These are phyloP conservation scores for Tanytarsus gracilentus DNA, from an alignment of 2,888 invertebrate species.

Conservation along the genomic window DNA sequence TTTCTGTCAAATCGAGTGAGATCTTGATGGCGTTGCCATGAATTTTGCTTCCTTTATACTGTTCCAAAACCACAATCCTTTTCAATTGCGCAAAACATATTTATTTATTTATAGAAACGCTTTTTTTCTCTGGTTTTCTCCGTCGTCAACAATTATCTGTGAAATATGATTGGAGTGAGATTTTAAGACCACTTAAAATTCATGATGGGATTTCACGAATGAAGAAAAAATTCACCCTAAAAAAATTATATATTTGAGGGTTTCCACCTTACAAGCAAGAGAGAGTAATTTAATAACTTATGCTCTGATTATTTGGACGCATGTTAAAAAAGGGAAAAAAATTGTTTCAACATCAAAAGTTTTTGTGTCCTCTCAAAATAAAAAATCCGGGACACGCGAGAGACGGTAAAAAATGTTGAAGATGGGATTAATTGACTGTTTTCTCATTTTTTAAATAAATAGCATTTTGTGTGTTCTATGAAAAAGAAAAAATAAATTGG, in stretches of 20 bases:
- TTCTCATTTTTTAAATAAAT: constrained; percentile 10
- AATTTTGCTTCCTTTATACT: no score
- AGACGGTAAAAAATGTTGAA: constrained; percentile 1
- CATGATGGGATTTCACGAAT: constrained; percentile 27
- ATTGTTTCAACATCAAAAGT: constrained; percentile 22
- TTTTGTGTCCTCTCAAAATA: constrained; percentile 1
- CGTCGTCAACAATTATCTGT: no score
- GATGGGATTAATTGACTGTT: constrained; percentile 25
- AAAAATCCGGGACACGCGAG: constrained; percentile 16
- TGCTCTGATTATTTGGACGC: constrained; percentile 23
- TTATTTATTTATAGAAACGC: background rate
- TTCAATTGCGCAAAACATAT: constrained; percentile 23
- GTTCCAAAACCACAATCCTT: constrained; percentile 24
- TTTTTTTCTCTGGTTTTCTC: background rate
- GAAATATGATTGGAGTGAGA: background rate
- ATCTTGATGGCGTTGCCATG: background rate
- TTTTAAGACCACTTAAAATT: constrained; percentile 28
- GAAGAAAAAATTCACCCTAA: constrained; percentile 22
- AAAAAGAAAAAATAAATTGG: constrained; percentile 23
- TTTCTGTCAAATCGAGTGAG: background rate
- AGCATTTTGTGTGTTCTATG: no score
- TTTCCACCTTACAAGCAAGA: constrained; percentile 3
- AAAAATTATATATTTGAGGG: background rate
- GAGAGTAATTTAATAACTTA: constrained; percentile 27
- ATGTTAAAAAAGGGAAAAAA: background rate